Evolutionary conservation across 2,113 vertebrate species (phyloP), one percentile per base, ranked within the genome.

Genomic region (Cyanoliseus patagonus): DNA sequence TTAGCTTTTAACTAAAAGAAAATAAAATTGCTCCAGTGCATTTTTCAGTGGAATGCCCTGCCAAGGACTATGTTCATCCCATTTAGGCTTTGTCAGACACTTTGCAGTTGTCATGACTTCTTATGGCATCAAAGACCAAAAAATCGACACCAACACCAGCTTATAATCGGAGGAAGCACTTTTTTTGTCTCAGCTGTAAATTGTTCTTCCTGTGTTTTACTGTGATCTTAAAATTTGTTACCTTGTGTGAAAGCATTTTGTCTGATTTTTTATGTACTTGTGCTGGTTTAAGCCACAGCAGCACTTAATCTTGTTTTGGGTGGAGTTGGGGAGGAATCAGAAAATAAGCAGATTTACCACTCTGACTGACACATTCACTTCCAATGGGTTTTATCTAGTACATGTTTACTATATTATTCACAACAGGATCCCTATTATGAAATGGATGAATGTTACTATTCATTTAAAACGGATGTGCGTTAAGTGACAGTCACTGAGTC

Each of bases 401-500:
- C 47, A 42, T 84, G 77, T 88, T 97, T 94, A 89, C 87, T 79
- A 57, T 92, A 74, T 94, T 93, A 82, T 94, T 92, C 82, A 93
- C 90, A 78, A 83, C 33, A 63, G 44, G 63, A 81, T 53, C 76
- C 64, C 72, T 94, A 88, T 96, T 95, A 93, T 88, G 79, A 96
- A 92, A 61, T 51, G 66, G 64, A 70, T 92, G 78, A 68, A 94
- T 90, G 35, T 10, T 55, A n/a, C 86, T 84, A 42, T 95, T 95
- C 81, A 96, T 94, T 91, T 90, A 88, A 90, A 97, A 83, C 46
- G 95, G 87, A 96, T 52, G 52, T 55, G 61, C 74, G 66, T 95
- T 90, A 93, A 96, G 73, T 97, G 97, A 96, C 93, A 97, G 93
- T 39, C 84, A 93, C 55, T 39, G 83, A 95, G 86, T 86, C 80